Base-by-base conservation (phyloP, 2,797 vertebrate species). In the Myripristis jacobus region DNA sequence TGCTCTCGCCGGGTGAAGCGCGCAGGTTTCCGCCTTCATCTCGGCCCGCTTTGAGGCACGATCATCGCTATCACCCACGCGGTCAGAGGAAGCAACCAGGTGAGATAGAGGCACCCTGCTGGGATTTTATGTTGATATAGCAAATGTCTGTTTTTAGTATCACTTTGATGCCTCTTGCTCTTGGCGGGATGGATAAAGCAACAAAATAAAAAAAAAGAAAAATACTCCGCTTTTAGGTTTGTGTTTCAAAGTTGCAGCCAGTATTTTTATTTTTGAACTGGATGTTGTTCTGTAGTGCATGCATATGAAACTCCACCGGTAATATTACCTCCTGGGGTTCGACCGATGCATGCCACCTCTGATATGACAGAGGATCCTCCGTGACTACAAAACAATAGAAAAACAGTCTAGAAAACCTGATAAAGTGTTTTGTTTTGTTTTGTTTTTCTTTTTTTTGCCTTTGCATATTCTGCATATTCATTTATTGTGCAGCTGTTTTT, bases 1-100 rank as follows among this genome's bases (percentile, higher is more conserved):
- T 34, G 73, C 48, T 73, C 34, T 44, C 19, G 53, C 51, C 38
- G 65, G 63, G 65, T 70, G 27, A 66, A 50, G 54, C 63, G 58
- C 18, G 38, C 62, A 36, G 72, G 52, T 73, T 64, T 57, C 34
- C 29, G 71, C 73, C 65, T 90, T 86, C 79, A 90, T 89, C 80
- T 84, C 41, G 21, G 63, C 63, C 63, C n/a, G 63, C 81, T 87
- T 58, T 57, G 65, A 82, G 66, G 62, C 63, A 21, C n/a, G 34
- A 81, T 84, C 77, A 80, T 83, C 74, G 24, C 21, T 48, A 55
- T 69, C 73, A 81, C 73, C 66, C 53, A 18, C 44, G 60, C 24
- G 59, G 79, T 86, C 77, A 56, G 53, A 79, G 63, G 60, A 76
- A 70, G 61, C 55, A 75, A 77, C 41, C 70, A 55, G 70, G 74